Percentiles rank a stretch among this genome's conserved stretches.
Conservation (phyloP, 1,140 invertebrate genomes). For the Cryptotermes secundus region DNA sequence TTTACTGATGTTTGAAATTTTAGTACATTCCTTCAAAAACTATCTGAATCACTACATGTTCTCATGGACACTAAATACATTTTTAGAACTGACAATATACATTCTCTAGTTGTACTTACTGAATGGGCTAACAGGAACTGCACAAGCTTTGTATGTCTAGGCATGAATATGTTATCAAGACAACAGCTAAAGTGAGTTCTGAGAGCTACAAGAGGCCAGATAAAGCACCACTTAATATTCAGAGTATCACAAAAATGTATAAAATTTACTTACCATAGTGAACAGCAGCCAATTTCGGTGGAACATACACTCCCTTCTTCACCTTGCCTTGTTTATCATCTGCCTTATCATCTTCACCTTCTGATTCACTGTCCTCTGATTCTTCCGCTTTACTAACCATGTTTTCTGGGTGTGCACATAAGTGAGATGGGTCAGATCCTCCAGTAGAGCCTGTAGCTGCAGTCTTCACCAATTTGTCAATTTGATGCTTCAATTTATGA, state of each 20-base stretch:
- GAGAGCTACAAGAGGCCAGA: too few relatives aligned
- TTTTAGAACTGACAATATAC: too few relatives aligned
- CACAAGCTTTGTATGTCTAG: too few relatives aligned
- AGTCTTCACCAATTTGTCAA: constrained; percentile 90
- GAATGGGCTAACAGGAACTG: too few relatives aligned
- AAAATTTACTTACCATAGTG: constrained; percentile 68
- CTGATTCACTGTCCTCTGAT: constrained; percentile 40
- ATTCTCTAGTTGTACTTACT: too few relatives aligned
- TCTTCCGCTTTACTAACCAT: constrained; percentile 54
- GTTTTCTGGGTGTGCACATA: constrained; percentile 78
- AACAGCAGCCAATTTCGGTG: constrained; percentile 85
- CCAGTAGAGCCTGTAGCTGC: constrained; percentile 57
- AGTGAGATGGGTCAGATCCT: constrained; percentile 76
- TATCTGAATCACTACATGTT: too few relatives aligned
- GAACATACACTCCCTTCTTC: constrained; percentile 77
- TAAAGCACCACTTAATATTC: too few relatives aligned
- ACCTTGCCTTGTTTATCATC: constrained; percentile 51
- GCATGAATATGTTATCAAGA: too few relatives aligned
- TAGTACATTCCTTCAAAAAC: too few relatives aligned
- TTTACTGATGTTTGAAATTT: too few relatives aligned
- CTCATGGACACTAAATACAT: too few relatives aligned
- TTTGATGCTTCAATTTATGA: constrained; percentile 94
- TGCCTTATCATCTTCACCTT: constrained; percentile 57
- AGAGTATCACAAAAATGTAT: not conserved
- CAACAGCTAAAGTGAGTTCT: too few relatives aligned